Base-by-base conservation (phyloP, 2,888 invertebrate genomes). In the Xestia sexstrigata region DNA sequence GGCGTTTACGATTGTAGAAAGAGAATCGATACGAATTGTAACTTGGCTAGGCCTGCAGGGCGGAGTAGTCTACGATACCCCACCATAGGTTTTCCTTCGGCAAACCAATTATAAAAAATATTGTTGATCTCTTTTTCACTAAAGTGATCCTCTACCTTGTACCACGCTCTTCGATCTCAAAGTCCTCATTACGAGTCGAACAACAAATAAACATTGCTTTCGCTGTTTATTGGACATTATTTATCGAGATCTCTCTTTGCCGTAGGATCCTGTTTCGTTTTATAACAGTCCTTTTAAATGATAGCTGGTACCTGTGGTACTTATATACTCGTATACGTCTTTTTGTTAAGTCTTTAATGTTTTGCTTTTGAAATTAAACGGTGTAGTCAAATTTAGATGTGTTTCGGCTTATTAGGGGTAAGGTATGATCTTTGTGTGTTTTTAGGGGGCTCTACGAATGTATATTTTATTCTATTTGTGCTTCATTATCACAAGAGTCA, bases 211-310 rank as follows among this genome's bases (percentile, higher is more conserved):
- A 93, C 91, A 92, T 89, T 83, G 90, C 84, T 83, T 90, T 89
- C 90, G 90, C 88, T 90, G 90, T 93, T 93, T 92, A 93, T 94
- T 93, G 93, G 92, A 92, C 92, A 92, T 93, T 93, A 93, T 94
- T 94, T 93, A 93, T 92, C 89, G 91, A 89, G 89, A 88, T 85
- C 83, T 81, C 79, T 72, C 85, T 84, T 76, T 82, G 79, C 85
- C 79, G 81, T 75, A 68, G 77, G 79, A 81, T 85, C 75, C 67
- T 62, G 76, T 80, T 84, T 84, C 81, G 58, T 81, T 74, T 76
- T 83, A 70, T 71, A 80, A 84, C 70, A 30, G 83, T 45, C 39
- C 65, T 62, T 7, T 49, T 81, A 26, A 78, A 70, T 67, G 62
- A 76, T 78, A 52, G 60, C 30, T 49, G 2, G 30, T 47, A 52